Evolutionary conservation across 2,113 vertebrate species (phyloP), one percentile per base, ranked within the genome.

Genomic region (Romanogobio albipinnatus): DNA sequence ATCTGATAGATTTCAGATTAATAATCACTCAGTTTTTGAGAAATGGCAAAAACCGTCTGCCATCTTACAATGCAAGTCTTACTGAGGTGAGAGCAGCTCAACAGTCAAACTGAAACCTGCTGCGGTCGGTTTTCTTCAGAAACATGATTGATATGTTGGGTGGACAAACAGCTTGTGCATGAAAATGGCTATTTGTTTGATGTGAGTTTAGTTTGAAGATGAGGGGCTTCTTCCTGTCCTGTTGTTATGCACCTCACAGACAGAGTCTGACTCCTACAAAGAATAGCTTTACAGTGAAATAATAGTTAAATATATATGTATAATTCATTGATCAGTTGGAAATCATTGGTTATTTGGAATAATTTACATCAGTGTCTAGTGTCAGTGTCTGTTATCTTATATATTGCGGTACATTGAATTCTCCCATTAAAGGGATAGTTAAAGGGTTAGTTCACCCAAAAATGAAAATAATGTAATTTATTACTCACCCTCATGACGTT

Each of bases 41-140:
- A 62, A 26, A 13, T 22, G 56, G 17, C 7, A 9, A 58, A 58
- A 22, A 10, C 2, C 4, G 5, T 62, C 10, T 26, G 24, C 59
- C 1, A 62, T 26, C 10, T 13, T 9, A 62, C n/a, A 61, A 17
- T 36, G 14, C 26, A 6, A 7, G 15, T 66, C 2, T 33, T 33
- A 19, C 7, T 9, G 6, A 66, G 13, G 62, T 17, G 13, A 15
- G 62, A 66, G 62, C 29, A 66, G 29, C 14, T 33, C 64, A 8
- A 9, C 33, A 22, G 39, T 71, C 68, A 71, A 71, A 71, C 36
- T 43, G 68, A 71, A 71, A 70, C 36, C 26, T 22, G 66, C 66
- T 22, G 36, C 6, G 66, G 66, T 70, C 19, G 36, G 10, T n/a
- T 71, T 71, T 68, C 36, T 43, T 5, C 4, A 10, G 14, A 36